A percentile compares a stretch with the other conserved stretches of the same genome.
Evolutionary conservation across 2,888 invertebrate species (phyloP).

Genomic region (Caenorhabditis sp.): DNA sequence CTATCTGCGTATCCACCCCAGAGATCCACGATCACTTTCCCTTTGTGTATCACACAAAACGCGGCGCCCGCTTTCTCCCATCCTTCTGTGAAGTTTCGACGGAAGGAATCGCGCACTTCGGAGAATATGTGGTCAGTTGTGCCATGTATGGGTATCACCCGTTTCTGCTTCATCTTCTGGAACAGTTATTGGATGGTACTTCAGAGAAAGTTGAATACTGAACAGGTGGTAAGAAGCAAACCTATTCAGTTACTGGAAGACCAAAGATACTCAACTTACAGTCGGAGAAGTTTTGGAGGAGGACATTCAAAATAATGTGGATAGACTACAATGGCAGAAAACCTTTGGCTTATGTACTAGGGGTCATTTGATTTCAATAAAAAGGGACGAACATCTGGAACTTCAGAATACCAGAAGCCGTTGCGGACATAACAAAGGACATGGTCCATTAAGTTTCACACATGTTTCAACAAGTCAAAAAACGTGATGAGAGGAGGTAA

Average conservation of each 20-base stretch:
- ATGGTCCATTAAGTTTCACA: constrained; percentile 1
- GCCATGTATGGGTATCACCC: constrained; percentile 54
- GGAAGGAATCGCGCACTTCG: constrained; percentile 53
- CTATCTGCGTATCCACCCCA: constrained; percentile 84
- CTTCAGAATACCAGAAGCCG: constrained; percentile 2
- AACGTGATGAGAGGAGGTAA: constrained; percentile 19
- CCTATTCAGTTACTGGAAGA: neutral
- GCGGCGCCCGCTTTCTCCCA: constrained; percentile 82
- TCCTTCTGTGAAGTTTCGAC: constrained; percentile 80
- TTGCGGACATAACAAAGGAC: neutral
- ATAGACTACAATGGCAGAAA: neutral
- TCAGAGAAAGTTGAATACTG: too few relatives aligned
- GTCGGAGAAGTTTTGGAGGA: neutral
- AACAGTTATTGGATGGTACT: neutral
- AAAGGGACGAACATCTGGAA: constrained; percentile 32
- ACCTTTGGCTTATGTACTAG: constrained; percentile 17
- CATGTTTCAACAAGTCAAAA: constrained; percentile 8
- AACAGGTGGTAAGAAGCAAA: too few relatives aligned
- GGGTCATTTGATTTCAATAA: constrained; percentile 5
- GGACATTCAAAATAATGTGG: neutral
- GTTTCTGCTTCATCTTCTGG: constrained; percentile 48
- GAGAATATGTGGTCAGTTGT: constrained; percentile 46
- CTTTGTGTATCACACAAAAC: constrained; percentile 84
- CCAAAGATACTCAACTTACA: neutral
- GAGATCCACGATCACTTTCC: constrained; percentile 83